Evolutionary conservation across 2,888 invertebrate genomes (phyloP).

Genomic region (Mimas tiliae): DNA sequence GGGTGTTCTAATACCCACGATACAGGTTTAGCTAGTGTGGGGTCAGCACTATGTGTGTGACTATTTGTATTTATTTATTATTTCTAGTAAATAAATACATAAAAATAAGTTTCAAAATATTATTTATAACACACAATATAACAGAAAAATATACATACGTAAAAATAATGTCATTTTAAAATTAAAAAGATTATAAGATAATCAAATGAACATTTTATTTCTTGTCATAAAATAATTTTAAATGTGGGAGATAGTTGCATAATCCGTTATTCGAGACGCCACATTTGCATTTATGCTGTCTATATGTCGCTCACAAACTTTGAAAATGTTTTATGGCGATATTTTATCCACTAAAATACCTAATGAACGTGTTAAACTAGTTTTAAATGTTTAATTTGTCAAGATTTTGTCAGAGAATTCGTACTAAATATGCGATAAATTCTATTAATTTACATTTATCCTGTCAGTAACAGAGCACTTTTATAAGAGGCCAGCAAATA

Average conservation of each 20-base stretch:
- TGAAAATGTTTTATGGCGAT: neutral
- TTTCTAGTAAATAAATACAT: too few relatives aligned
- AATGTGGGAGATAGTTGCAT: neutral
- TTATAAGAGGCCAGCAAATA: too few relatives aligned
- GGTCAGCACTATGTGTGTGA: too few relatives aligned
- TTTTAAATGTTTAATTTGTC: neutral
- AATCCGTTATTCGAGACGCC: neutral
- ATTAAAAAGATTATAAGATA: conserved; percentile 6
- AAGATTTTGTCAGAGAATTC: too few relatives aligned
- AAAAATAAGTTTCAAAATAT: too few relatives aligned
- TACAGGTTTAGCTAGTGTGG: too few relatives aligned
- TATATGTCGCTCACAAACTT: conserved; percentile 1
- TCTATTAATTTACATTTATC: too few relatives aligned
- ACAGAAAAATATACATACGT: neutral
- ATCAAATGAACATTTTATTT: neutral
- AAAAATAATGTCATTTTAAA: conserved; percentile 1
- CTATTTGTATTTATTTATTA: too few relatives aligned
- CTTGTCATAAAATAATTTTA: neutral
- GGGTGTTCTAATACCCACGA: too few relatives aligned
- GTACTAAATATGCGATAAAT: too few relatives aligned
- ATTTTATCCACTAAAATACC: neutral
- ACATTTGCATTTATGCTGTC: neutral
- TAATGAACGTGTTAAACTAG: neutral
- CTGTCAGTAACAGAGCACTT: too few relatives aligned
- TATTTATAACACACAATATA: too few relatives aligned